Evolutionary conservation across 2,113 vertebrate genomes (phyloP), one percentile per base, ranked within the genome.

Genomic region (Acanthochromis polyacanthus): DNA sequence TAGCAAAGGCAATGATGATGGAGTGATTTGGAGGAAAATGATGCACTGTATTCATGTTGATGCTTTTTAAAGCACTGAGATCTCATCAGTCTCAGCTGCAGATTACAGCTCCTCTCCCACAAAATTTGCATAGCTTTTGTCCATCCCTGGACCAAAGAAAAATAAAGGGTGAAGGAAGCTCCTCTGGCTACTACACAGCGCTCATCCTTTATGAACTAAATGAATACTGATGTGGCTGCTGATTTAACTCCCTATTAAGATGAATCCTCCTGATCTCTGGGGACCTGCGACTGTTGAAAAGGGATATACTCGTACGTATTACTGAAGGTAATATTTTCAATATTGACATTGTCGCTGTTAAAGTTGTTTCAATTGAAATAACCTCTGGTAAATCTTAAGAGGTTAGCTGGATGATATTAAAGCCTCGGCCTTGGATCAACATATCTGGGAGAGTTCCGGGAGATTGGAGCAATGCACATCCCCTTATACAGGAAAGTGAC

Each of bases 321-420:
- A 52, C 60, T n/a, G 28, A 61, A 79, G 71, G 75, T 81, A 72
- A 90, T 90, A 88, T 86, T 85, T 87, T 76, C 82, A 87, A 66
- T 90, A 89, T 90, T 87, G 85, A 88, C 89, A 85, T 15, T 62
- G 68, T 92, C 10, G 9, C 76, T 79, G 59, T 87, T 87, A 88
- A 91, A 59, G 46, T 69, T 87, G 78, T 90, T 87, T 93, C 88
- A 85, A 83, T 84, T 83, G 61, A 81, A 85, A 89, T 84, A 81
- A 83, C 78, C 57, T 23, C 15, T 58, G 55, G 46, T 71, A 59
- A 67, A 53, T 52, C 28, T 72, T 71, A 40, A 62, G 67, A 82
- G 86, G 72, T 78, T 73, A 25, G 48, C 50, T 4, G 8, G 71
- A 56, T 57, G 66, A 85, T 90, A 88, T 89, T 82, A 88, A 88